Conservation (phyloP, 2,113 vertebrate species). For the Nothobranchius furzeri region DNA sequence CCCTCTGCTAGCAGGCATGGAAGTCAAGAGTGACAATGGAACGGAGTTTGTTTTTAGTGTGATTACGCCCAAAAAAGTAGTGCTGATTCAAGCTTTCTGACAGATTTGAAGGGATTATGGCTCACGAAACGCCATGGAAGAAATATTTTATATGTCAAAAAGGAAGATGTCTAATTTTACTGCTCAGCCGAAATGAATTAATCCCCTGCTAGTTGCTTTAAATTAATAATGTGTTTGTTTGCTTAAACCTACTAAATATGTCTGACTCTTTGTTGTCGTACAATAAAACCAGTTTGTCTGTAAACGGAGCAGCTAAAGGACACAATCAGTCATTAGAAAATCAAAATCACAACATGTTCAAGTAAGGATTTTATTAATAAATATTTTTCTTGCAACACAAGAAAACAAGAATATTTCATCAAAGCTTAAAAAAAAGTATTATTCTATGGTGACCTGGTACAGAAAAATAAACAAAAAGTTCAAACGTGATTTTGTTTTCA, state of each 20-base stretch:
- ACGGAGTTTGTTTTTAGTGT: slow-evolving; percentile 41
- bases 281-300: slow-evolving; percentile 1
- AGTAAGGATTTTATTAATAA: not conserved
- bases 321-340: not conserved
- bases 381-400: not conserved
- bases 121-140: slow-evolving; percentile 24
- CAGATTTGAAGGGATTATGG: slow-evolving; percentile 55
- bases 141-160: slow-evolving; percentile 30
- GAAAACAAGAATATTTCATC: slow-evolving; percentile 8
- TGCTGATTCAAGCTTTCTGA: slow-evolving; percentile 34
- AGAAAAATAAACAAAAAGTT: not conserved
- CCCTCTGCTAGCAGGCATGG: slow-evolving; percentile 27
- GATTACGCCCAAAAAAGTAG: slow-evolving; percentile 47
- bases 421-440: not conserved
- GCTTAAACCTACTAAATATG: slow-evolving; percentile 15
- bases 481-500: too few species aligned
- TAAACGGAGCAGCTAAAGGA: slow-evolving; percentile 12
- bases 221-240: slow-evolving; percentile 40
- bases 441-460: not conserved
- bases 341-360: slow-evolving; percentile 1
- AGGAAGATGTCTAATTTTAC: slow-evolving; percentile 10
- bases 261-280: not conserved
- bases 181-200: slow-evolving; percentile 16
- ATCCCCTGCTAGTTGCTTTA: slow-evolving; percentile 5
- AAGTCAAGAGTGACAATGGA: slow-evolving; percentile 32